These are phyloP conservation scores for Leucozona laternaria DNA, from an alignment of 2,888 invertebrate species.

Conservation along the genomic window DNA sequence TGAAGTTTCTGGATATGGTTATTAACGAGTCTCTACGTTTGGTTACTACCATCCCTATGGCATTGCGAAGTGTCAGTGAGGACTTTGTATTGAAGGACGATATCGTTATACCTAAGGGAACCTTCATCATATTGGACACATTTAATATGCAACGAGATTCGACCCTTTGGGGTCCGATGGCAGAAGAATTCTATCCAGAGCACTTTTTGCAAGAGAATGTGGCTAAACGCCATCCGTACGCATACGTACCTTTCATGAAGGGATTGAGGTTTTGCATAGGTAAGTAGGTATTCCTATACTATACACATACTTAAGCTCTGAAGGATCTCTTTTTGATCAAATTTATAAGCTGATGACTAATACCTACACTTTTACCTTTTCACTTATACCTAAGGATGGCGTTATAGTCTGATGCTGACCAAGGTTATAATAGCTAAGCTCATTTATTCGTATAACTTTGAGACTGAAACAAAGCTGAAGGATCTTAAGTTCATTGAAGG, in stretches of 20 bases:
- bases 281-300: constrained; percentile 64
- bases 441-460: constrained; percentile 79
- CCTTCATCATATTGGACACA: constrained; percentile 80
- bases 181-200: constrained; percentile 81
- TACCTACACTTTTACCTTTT: constrained; percentile 11
- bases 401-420: constrained; percentile 81
- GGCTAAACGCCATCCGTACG: constrained; percentile 79
- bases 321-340: constrained; percentile 1
- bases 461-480: constrained; percentile 78
- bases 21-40: constrained; percentile 81
- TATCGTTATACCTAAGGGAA: constrained; percentile 80
- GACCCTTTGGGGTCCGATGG: constrained; percentile 80
- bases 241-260: constrained; percentile 82
- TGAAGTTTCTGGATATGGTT: constrained; percentile 82
- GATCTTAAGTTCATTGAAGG: constrained; percentile 81
- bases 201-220: constrained; percentile 77
- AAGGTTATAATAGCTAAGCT: constrained; percentile 81
- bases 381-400: constrained; percentile 79
- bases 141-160: constrained; percentile 82
- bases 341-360: constrained; percentile 18
- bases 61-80: constrained; percentile 80
- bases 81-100: constrained; percentile 79
- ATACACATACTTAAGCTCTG: neutral
- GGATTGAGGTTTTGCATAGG: constrained; percentile 82
- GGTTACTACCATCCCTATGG: constrained; percentile 82